Base-by-base conservation (phyloP, 2,797 vertebrate species). In the Smutsia gigantea region DNA sequence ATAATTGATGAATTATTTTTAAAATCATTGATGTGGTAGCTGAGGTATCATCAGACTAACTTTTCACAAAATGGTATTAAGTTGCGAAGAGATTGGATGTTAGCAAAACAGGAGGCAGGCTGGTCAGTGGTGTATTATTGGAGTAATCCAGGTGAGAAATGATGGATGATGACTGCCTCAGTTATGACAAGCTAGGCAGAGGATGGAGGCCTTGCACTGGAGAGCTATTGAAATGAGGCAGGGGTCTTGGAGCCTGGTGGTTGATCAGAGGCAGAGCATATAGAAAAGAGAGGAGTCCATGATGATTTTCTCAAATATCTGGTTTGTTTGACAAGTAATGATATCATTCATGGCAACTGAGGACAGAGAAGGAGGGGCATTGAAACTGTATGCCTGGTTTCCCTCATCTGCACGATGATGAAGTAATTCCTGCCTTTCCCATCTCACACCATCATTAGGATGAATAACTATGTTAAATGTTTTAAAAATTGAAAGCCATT, bases 271-370 rank as follows among this genome's bases (percentile, higher is more conserved):
- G 61, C 49, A 15, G 49, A 37, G 4, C 27, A 69, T 34, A 37
- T 17, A 12, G 83, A 57, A 83, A 86, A 92, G 19, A 78, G 39
- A 88, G 27, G 34, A 9, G 17, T 78, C 37, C 37, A 74, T 64
- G 51, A 66, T 78, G 49, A 78, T 31, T 85, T 92, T 46, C 19
- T 46, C 29, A 83, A 57, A 68, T 63, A 27, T 31, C n/a, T 85
- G 6, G 10, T 68, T 39, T 82, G 27, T 91, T 69, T 75, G 66
- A 23, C n/a, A 64, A 49, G 10, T 37, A 42, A 12, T 72, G 31
- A 9, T 39, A 34, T 82, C 49, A 39, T 57, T 46, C n/a, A 29
- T 82, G n/a, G 14, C 14, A 27, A 27, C 21, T 18, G 31, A 93
- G 25, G 55, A 49, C 66, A 51, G 68, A 42, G 69, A 63, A 83